Evolutionary conservation across 2,113 vertebrate genomes (phyloP).

Genomic region (Atherinomorus stipes): DNA sequence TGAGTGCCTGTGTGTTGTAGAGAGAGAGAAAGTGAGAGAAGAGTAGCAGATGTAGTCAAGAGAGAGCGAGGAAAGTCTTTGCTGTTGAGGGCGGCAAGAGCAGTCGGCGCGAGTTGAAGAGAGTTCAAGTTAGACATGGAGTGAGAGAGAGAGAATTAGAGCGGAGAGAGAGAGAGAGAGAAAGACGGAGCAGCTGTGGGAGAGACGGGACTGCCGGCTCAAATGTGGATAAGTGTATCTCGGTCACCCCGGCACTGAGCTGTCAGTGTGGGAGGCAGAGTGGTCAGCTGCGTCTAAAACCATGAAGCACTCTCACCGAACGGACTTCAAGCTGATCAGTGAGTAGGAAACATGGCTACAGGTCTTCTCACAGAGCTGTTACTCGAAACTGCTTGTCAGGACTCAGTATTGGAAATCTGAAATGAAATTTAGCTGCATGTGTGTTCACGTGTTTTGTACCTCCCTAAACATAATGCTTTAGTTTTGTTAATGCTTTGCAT

Average conservation of each 20-base stretch:
- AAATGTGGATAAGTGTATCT: conserved; percentile 82
- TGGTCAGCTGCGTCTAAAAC: conserved; percentile 72
- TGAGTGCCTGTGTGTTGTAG: neutral
- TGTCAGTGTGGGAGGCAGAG: conserved; percentile 70
- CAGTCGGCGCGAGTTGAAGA: conserved; percentile 29
- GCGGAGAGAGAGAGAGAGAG: conserved; percentile 1
- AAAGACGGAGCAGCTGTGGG: conserved; percentile 60
- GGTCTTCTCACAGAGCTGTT: conserved; percentile 7
- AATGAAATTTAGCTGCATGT: neutral
- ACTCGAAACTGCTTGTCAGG: conserved; percentile 4
- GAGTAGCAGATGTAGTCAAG: conserved; percentile 19
- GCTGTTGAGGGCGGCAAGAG: conserved; percentile 27
- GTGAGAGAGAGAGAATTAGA: conserved; percentile 19
- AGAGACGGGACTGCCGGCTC: conserved; percentile 53
- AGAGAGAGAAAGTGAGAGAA: conserved; percentile 45
- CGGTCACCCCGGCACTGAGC: conserved; percentile 53
- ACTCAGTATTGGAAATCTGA: neutral
- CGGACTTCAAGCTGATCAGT: conserved; percentile 81
- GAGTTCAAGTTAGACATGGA: conserved; percentile 33
- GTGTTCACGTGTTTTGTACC: neutral
- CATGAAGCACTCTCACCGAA: conserved; percentile 81
- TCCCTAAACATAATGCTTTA: neutral
- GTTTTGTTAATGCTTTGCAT: neutral
- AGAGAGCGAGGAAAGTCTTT: conserved; percentile 20
- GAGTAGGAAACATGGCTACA: conserved; percentile 66